Percentiles rank a stretch among this genome's conserved stretches.
Conservation (phyloP, 2,888 invertebrate genomes). For the Drosophila nigritarsus region DNA sequence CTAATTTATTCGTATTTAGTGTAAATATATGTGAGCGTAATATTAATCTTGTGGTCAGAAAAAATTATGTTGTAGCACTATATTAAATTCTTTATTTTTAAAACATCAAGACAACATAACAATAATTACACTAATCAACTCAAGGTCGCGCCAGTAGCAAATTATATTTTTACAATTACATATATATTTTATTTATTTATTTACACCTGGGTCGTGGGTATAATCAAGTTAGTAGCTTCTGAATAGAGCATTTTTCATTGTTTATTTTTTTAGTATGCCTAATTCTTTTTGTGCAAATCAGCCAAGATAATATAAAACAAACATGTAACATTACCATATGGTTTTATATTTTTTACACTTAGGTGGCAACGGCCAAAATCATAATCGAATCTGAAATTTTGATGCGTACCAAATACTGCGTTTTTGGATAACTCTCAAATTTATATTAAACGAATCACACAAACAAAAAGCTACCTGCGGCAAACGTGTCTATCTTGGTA, state of each 20-base stretch:
- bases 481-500: background rate
- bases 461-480: background rate
- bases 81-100: background rate
- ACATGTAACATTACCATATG: conserved; percentile 9
- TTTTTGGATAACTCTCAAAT: background rate
- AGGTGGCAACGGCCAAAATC: background rate
- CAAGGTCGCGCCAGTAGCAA: too few relatives aligned
- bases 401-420: background rate
- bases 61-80: too few relatives aligned
- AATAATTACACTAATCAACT: background rate
- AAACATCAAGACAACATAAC: background rate
- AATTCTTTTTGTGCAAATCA: conserved; percentile 1
- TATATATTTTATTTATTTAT: background rate
- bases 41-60: background rate
- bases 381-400: background rate
- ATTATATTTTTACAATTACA: background rate
- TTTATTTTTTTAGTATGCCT: background rate
- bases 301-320: conserved; percentile 8
- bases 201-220: background rate
- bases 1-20: background rate
- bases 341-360: conserved; percentile 6
- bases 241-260: background rate
- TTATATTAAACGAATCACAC: background rate
- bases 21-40: background rate
- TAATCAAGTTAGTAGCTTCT: background rate